Base-by-base conservation (phyloP, 2,113 vertebrate species). In the Sitta europaea region DNA sequence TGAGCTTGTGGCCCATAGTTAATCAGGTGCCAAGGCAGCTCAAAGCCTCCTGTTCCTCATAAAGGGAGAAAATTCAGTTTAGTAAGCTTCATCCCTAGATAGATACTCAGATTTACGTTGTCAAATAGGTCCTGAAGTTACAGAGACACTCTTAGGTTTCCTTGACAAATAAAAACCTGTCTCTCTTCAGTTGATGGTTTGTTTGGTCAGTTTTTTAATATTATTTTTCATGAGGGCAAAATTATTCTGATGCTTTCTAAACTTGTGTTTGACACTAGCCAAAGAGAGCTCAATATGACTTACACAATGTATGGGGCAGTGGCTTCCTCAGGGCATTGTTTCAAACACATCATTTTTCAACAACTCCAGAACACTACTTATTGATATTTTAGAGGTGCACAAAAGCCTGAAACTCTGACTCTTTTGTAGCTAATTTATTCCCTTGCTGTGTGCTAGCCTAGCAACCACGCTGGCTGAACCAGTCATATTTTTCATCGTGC, bases 391-490 rank as follows among this genome's bases (percentile, higher is more conserved):
- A 94, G 61, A 91, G 42, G 71, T 89, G 76, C 93, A 54, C 66
- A 80, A 86, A 94, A 70, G 73, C 72, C 90, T 93, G 90, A 75
- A 94, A 73, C 68, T 86, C 86, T 62, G 70, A 36, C 55, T 94
- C 4, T 96, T 97, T 95, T 92, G 55, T 48, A 93, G 80, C 61
- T 97, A 96, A 96, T 96, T 97, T 95, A 94, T 97, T 96, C 94
- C 93, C 82, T 78, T 85, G 95, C 58, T 85, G 70, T 47, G 65
- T 87, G 71, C 63, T 83, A 95, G 33, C 85, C 76, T 93, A 65
- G 96, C 88, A 95, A 92, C 54, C 76, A 61, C 4, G 3, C 61
- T 73, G 79, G n/a, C 62, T 96, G 94, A 95, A 73, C 10, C 33
- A 72, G 47, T 62, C 9, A 2, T 93, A 47, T 72, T 92, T 93